These are phyloP conservation scores for Lithophane ornitopus DNA, from an alignment of 2,888 invertebrate genomes.

Conservation along the genomic window DNA sequence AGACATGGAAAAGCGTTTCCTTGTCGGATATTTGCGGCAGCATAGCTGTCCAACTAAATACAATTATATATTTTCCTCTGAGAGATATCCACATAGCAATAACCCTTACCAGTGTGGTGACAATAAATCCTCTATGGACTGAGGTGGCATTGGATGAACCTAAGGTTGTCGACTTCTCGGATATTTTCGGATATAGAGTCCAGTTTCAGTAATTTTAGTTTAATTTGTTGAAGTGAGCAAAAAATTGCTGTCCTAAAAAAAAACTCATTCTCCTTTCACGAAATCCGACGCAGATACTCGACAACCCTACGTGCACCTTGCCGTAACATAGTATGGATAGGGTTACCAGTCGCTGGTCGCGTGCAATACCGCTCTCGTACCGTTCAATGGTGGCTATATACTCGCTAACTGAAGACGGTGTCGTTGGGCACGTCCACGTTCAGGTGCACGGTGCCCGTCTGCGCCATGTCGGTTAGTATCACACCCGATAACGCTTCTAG, in stretches of 20 bases:
- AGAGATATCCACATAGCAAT: conserved; percentile 45
- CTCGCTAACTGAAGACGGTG: conserved; percentile 85
- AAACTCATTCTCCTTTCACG: background rate
- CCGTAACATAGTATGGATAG: background rate
- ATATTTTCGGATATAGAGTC: conserved; percentile 4
- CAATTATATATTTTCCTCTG: conserved; percentile 40
- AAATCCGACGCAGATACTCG: background rate
- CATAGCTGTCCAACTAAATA: conserved; percentile 56
- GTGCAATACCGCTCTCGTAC: conserved; percentile 3
- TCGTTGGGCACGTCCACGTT: conserved; percentile 82
- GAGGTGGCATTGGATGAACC: conserved; percentile 1
- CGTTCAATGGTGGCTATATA: background rate
- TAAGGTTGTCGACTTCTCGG: conserved; percentile 30
- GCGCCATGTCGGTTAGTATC: conserved; percentile 87
- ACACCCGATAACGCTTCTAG: conserved; percentile 95
- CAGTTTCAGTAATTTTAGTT: background rate
- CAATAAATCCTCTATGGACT: conserved; percentile 1
- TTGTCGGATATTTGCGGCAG: conserved; percentile 55
- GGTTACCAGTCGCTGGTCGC: conserved; percentile 12
- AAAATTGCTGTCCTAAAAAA: background rate
- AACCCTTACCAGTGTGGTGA: conserved; percentile 16
- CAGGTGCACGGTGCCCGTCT: conserved; percentile 68
- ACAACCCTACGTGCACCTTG: conserved; percentile 31
- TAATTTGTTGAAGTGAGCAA: conserved; percentile 21
- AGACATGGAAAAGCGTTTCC: conserved; percentile 59